These are phyloP conservation scores for Apodemia zela DNA, from an alignment of 2,888 invertebrate species.

Conservation along the genomic window DNA sequence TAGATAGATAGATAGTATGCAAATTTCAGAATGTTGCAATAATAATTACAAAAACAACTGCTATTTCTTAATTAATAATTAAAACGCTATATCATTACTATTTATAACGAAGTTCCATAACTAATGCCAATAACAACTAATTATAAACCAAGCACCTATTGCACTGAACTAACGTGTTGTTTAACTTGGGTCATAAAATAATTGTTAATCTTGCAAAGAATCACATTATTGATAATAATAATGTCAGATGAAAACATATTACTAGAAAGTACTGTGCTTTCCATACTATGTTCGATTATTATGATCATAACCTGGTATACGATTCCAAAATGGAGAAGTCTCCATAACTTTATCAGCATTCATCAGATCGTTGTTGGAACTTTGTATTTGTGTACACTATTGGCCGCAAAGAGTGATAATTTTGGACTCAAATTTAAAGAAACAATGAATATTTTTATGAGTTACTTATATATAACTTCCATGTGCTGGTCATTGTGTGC, in stretches of 20 bases:
- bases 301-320: slow-evolving; percentile 31
- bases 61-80: not conserved
- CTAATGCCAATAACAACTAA: not conserved
- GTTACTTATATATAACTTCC: slow-evolving; percentile 23
- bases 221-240: not conserved
- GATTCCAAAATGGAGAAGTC: slow-evolving; percentile 32
- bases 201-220: not conserved
- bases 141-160: not conserved
- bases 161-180: not conserved
- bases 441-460: not conserved
- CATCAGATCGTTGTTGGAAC: slow-evolving; percentile 33
- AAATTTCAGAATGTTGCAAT: too few relatives aligned
- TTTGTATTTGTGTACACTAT: slow-evolving; percentile 25
- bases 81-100: not conserved
- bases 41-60: not conserved
- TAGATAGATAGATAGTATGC: too few relatives aligned
- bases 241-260: not conserved
- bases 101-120: not conserved
- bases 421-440: not conserved
- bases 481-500: slow-evolving; percentile 33
- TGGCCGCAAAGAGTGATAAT: too few relatives aligned
- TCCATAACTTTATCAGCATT: slow-evolving; percentile 34
- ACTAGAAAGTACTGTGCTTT: not conserved
- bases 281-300: slow-evolving; percentile 27
- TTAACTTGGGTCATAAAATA: not conserved